phyloP scores from a whole-genome alignment of 2,888 invertebrate species.

The Blastobasis adustella region DNA sequence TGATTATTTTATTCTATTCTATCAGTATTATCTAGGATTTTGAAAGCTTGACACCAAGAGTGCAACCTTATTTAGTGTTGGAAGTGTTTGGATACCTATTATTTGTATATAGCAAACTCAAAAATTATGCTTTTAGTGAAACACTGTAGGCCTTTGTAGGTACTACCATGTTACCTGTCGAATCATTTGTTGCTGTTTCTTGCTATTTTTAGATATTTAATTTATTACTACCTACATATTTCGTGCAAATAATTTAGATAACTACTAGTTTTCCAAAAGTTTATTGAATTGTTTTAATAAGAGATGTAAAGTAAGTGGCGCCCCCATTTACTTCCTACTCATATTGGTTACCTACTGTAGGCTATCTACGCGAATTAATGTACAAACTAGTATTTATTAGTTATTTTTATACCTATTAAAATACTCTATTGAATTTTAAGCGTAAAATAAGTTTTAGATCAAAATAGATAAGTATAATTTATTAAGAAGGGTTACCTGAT shows the following conservation, averaged over 20 bases:
- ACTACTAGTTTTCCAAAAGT: background rate
- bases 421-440: conserved; percentile 5
- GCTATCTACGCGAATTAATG: conserved; percentile 16
- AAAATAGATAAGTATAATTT: background rate
- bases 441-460: background rate
- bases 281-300: background rate
- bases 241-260: background rate
- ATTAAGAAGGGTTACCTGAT: background rate
- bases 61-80: too few relatives aligned
- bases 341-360: background rate
- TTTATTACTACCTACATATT: background rate
- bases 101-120: too few relatives aligned
- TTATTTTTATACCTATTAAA: conserved; percentile 10
- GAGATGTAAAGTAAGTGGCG: background rate
- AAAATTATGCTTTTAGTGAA: too few relatives aligned
- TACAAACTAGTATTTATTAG: conserved; percentile 37
- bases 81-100: too few relatives aligned
- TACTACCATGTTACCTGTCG: too few relatives aligned
- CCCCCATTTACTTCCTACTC: background rate
- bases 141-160: too few relatives aligned
- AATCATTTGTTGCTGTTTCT: background rate
- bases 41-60: too few relatives aligned
- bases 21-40: too few relatives aligned
- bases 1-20: too few relatives aligned
- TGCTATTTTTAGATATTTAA: background rate